Evolutionary conservation across 2,113 vertebrate species (phyloP).

Genomic region (Paratilapia polleni): DNA sequence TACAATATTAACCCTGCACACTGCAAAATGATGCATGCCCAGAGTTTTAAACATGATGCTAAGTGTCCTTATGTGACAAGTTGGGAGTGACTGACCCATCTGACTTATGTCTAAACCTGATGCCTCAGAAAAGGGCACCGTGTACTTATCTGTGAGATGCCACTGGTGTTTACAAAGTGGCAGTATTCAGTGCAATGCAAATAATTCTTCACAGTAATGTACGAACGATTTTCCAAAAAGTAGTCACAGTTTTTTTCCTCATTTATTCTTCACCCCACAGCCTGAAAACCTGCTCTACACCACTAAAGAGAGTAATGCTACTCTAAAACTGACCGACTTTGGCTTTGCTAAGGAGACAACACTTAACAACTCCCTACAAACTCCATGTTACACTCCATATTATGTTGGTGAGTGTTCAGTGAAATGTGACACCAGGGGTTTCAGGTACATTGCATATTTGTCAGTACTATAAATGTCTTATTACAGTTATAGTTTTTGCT

Average conservation of each 20-base stretch:
- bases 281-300: slow-evolving; percentile 95
- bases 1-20: not conserved
- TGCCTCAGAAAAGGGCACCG: not conserved
- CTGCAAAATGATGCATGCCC: not conserved
- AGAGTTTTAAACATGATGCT: not conserved
- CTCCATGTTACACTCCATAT: slow-evolving; percentile 75
- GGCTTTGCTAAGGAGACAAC: slow-evolving; percentile 95
- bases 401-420: slow-evolving; percentile 68
- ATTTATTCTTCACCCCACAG: slow-evolving; percentile 39
- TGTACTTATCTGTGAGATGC: not conserved
- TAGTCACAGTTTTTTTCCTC: not conserved
- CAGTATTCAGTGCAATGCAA: not conserved
- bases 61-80: not conserved
- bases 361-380: slow-evolving; percentile 80
- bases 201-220: not conserved
- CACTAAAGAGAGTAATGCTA: slow-evolving; percentile 85
- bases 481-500: not conserved
- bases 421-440: not conserved
- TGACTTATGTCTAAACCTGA: not conserved
- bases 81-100: not conserved
- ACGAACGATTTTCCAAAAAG: not conserved
- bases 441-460: not conserved
- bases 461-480: not conserved
- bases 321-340: slow-evolving; percentile 93
- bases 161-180: no score